phyloP scores from a whole-genome alignment of 2,888 invertebrate species.

The Prionchulus punctatus region DNA sequence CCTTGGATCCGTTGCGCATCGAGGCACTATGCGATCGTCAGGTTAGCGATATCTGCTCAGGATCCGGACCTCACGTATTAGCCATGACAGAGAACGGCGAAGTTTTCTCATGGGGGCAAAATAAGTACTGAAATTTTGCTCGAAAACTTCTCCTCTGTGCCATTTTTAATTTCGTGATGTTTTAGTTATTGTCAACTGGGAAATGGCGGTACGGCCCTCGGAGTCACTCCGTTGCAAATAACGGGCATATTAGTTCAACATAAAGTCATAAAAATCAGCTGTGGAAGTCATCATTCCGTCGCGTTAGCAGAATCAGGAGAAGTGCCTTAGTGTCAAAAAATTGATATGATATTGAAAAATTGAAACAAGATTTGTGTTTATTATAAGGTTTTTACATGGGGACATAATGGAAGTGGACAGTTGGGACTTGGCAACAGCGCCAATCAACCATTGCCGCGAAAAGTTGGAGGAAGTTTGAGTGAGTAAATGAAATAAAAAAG shows the following conservation, averaged over 20 bases:
- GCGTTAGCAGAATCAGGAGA: slow-evolving; percentile 44
- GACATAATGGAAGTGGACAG: slow-evolving; percentile 47
- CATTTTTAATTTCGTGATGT: not conserved
- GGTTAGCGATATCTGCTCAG: slow-evolving; percentile 38
- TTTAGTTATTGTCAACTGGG: slow-evolving; percentile 18
- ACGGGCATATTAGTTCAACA: slow-evolving; percentile 38
- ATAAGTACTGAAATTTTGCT: too few species aligned
- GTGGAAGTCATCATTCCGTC: slow-evolving; percentile 46
- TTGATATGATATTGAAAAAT: too few species aligned
- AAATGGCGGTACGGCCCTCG: slow-evolving; percentile 43
- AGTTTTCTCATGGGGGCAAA: slow-evolving; percentile 47
- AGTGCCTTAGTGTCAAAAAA: too few species aligned
- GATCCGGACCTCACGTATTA: slow-evolving; percentile 46
- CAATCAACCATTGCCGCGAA: slow-evolving; percentile 42
- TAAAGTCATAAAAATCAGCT: slow-evolving; percentile 41
- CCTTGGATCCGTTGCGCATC: slow-evolving; percentile 11
- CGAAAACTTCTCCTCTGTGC: too few species aligned
- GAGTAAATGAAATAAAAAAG: not conserved
- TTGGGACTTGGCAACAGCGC: slow-evolving; percentile 23
- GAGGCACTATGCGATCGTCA: slow-evolving; percentile 8
- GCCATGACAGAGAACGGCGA: slow-evolving; percentile 43
- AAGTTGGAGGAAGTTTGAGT: slow-evolving; percentile 23
- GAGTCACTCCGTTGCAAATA: slow-evolving; percentile 39
- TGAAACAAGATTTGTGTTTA: not conserved
- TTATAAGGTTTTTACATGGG: slow-evolving; percentile 45